Evolutionary conservation across 2,797 vertebrate genomes (phyloP), one percentile per base, ranked within the genome.

Genomic region (Pygocentrus nattereri): DNA sequence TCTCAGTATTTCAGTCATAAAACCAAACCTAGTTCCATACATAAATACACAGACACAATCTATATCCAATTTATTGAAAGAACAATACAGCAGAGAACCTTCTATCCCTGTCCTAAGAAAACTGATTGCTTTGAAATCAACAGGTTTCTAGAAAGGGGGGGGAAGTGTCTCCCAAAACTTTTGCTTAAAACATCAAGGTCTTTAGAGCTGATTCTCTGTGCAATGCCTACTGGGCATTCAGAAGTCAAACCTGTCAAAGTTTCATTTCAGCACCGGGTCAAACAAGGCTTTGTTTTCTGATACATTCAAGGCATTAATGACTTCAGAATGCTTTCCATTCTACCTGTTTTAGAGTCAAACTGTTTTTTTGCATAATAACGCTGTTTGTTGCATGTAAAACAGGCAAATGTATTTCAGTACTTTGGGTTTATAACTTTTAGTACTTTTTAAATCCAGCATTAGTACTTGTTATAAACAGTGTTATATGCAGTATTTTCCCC

Each of bases 1-100:
- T 38, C 31, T 64, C 49, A 59, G 44, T 44, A 44, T 50, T 34
- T 61, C 11, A 70, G n/a, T 38, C 47, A 30, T 56, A 72, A 76
- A 72, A 64, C 23, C 27, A 15, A 76, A 38, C 30, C 49, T 19
- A 71, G 61, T n/a, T 64, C 7, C 16, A 38, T 38, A 47, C 10
- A 74, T 44, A 58, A 68, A 67, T 25, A 56, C 41, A 15, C 1
- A 34, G 16, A 19, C 15, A 34, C 3, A 13, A 13, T 31, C 19
- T 56, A 31, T 34, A 31, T 11, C 18, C 56, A 8, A 23, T 65
- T 73, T 65, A 73, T 30, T 56, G 21, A 25, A 59, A 59, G 44
- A 49, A 49, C n/a, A 34, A n/a, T 34, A 62, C 19, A 74, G 61
- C 5, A 13, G 27, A 54, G 65, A 52, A 18, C 3, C 52, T 38